Base-by-base conservation (phyloP, 2,888 invertebrate species). In the Metellina segmentata region DNA sequence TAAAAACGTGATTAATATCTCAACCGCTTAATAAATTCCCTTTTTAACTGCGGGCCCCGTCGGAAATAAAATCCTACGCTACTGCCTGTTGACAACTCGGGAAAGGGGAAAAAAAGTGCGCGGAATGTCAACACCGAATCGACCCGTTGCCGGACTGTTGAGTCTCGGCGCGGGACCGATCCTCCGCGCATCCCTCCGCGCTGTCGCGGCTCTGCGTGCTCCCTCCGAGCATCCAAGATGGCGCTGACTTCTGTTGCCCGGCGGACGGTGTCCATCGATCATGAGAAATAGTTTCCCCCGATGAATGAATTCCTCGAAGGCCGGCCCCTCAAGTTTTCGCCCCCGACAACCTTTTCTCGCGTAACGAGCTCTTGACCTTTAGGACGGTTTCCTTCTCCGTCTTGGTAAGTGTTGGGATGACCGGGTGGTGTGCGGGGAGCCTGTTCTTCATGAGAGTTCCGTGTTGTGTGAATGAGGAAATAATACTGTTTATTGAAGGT, bases 231-330 rank as follows among this genome's bases (percentile, higher is more conserved):
- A 74, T 90, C 72, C 89, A 90, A 90, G 89, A 90, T 90, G 89
- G 89, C 89, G 89, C 89, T 90, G 82, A 89, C 87, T 87, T 79
- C 87, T 88, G 81, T 75, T 52, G 81, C 72, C 81, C 81, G 71
- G 81, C 53, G 87, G 81, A 87, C 61, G 70, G 11, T 72, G 83
- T n/a, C 81, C 88, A 88, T 88, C 88, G 88, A 88, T 88, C 69
- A 49, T 48, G 19, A 81, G 20, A 19, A 34, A 72, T 49, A 72
- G 48, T 81, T 74, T 81, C 61, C 61, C 74, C 75, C 72, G 61
- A 87, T 81, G 88, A 81, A 79, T 87, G 86, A 81, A 81, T 13
- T 48, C 52, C 74, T 83, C 74, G 7, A 74, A 52, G 83, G 71
- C 83, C 72, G 52, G 61, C n/a, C 77, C 19, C 16, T 11, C 13